These are phyloP conservation scores for Thripadectes ignobilis DNA, from an alignment of 2,797 vertebrate species.

Conservation along the genomic window DNA sequence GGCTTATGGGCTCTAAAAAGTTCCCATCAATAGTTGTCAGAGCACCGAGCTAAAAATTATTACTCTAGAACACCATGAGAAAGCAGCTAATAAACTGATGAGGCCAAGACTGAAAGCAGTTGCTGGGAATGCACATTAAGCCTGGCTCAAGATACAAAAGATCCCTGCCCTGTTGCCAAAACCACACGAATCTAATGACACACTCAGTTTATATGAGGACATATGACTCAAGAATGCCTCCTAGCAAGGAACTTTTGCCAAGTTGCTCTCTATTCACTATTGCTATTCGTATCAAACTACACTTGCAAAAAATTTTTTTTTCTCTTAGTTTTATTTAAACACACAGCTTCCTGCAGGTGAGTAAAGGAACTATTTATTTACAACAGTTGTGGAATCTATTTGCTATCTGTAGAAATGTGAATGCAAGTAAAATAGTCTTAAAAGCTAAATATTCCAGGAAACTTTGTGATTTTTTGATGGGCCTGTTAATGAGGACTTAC, in stretches of 20 bases:
- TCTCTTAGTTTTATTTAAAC: not conserved
- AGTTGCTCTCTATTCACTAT: not conserved
- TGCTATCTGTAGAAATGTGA: not conserved
- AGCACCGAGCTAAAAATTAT: not conserved
- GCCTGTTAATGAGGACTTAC: not conserved
- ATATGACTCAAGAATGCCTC: not conserved
- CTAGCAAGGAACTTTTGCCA: not conserved
- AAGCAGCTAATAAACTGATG: not conserved
- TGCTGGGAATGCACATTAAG: not conserved
- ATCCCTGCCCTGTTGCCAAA: not conserved
- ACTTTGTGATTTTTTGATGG: not conserved
- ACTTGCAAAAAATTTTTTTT: not conserved
- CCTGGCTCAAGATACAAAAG: not conserved
- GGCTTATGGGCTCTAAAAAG: not conserved
- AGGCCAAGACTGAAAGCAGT: not conserved
- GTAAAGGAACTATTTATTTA: not conserved
- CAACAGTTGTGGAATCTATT: not conserved
- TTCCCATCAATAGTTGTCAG: not conserved
- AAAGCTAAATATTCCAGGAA: not conserved
- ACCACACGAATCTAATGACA: not conserved
- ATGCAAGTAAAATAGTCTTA: not conserved
- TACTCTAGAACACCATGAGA: not conserved
- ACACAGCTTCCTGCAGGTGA: not conserved
- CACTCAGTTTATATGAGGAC: not conserved
- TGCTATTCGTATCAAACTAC: not conserved